These are phyloP conservation scores for Mola mola DNA, from an alignment of 2,113 vertebrate species.

Conservation along the genomic window DNA sequence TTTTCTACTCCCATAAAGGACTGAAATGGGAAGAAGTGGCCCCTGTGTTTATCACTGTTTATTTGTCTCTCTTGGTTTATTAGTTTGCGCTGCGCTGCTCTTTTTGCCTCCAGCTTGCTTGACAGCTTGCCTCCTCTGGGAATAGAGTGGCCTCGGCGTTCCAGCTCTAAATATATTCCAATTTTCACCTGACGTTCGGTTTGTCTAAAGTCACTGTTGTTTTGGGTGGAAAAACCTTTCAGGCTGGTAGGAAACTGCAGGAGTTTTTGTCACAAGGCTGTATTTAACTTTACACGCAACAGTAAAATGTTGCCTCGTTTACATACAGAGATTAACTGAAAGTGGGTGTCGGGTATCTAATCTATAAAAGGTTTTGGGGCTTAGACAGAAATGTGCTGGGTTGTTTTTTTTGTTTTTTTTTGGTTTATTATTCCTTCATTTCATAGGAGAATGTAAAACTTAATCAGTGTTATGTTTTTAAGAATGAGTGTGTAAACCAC, in stretches of 20 bases:
- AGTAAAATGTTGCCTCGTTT: too few species aligned
- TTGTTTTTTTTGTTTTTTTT: too few species aligned
- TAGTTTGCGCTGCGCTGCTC: slow-evolving; percentile 71
- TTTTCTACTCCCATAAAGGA: slow-evolving; percentile 67
- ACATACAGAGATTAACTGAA: background rate
- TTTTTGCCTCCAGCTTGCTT: slow-evolving; percentile 80
- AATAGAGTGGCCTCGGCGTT: slow-evolving; percentile 73
- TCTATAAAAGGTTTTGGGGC: too few species aligned
- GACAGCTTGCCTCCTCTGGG: slow-evolving; percentile 75
- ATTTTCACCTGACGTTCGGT: slow-evolving; percentile 73
- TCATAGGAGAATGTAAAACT: too few species aligned
- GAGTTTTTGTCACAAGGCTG: slow-evolving; percentile 20
- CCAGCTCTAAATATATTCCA: slow-evolving; percentile 75
- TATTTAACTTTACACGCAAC: background rate
- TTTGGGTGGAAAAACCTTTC: slow-evolving; percentile 42
- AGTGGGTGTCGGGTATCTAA: background rate
- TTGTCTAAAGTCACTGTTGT: slow-evolving; percentile 63
- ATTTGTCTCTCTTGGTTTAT: slow-evolving; percentile 77
- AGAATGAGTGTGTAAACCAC: too few species aligned
- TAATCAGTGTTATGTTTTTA: too few species aligned
- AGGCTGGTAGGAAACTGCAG: slow-evolving; percentile 38
- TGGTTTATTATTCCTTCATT: too few species aligned
- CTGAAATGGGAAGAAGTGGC: slow-evolving; percentile 65
- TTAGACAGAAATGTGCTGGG: too few species aligned
- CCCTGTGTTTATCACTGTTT: slow-evolving; percentile 75